phyloP scores from a whole-genome alignment of 2,797 vertebrate species.

The Sarcophilus harrisii region DNA sequence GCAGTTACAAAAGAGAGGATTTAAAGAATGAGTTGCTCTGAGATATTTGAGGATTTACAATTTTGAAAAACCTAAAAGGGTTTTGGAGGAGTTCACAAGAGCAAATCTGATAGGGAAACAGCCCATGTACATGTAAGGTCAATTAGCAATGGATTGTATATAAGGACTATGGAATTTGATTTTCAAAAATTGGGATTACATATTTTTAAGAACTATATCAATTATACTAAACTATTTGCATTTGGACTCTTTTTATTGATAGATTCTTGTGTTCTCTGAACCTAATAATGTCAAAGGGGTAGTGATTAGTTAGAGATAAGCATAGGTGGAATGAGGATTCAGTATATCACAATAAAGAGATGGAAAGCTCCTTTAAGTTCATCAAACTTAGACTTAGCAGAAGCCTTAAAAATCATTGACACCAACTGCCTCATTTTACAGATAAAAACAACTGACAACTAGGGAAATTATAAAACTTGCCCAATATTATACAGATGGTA shows the following conservation, averaged over 20 bases:
- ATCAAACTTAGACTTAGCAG: not conserved
- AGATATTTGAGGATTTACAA: not conserved
- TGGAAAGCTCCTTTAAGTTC: not conserved
- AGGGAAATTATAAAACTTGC: not conserved
- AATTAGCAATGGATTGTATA: not conserved
- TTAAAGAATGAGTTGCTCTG: not conserved
- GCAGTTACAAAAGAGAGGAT: not conserved
- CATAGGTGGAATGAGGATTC: not conserved
- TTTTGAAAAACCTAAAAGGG: not conserved
- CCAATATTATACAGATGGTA: not conserved
- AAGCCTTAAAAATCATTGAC: not conserved
- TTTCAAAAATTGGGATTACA: not conserved
- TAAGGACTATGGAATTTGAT: not conserved
- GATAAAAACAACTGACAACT: not conserved
- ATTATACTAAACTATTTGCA: not conserved
- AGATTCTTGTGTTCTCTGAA: not conserved
- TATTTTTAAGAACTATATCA: not conserved
- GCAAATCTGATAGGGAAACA: not conserved
- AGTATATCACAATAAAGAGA: not conserved
- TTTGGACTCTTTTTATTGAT: not conserved
- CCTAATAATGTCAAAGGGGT: not conserved
- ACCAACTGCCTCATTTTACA: not conserved
- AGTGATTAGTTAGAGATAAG: not conserved
- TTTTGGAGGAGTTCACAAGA: not conserved
- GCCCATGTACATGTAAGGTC: too few relatives aligned